Conservation (phyloP, 2,113 vertebrate genomes). For the Malaclemys terrapin region DNA sequence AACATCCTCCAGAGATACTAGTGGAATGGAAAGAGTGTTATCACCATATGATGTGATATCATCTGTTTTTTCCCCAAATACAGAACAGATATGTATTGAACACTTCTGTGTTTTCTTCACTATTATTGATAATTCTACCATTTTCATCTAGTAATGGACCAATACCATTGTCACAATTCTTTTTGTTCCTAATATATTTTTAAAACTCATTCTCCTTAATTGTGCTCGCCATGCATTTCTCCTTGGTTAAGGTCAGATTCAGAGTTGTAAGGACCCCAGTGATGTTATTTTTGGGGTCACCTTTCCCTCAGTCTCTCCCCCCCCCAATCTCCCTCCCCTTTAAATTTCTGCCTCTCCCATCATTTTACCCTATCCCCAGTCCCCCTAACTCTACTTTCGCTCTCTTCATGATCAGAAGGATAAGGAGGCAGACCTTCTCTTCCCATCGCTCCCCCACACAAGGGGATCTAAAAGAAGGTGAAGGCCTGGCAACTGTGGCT, state of each 20-base stretch:
- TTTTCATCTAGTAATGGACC: background rate
- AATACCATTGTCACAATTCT: background rate
- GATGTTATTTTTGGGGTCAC: conserved; percentile 27
- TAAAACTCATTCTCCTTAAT: background rate
- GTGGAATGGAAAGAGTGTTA: no score
- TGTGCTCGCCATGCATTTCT: background rate
- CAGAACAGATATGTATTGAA: background rate
- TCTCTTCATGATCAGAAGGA: background rate
- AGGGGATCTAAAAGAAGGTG: rapidly evolving
- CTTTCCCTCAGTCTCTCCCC: background rate
- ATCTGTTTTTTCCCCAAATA: no score
- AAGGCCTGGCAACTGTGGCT: conserved; percentile 34
- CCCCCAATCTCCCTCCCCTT: background rate
- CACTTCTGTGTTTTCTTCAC: background rate
- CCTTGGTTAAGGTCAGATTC: conserved; percentile 47
- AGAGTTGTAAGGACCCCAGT: rapidly evolving
- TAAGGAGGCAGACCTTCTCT: background rate
- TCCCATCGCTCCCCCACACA: background rate
- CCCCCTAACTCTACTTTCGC: background rate
- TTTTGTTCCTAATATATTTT: background rate
- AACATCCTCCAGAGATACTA: no score
- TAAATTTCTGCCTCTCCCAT: background rate
- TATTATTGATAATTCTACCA: background rate
- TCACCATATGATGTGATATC: no score
- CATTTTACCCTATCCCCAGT: background rate